phyloP scores from a whole-genome alignment of 2,113 vertebrate genomes.

The Peromyscus californicus region DNA sequence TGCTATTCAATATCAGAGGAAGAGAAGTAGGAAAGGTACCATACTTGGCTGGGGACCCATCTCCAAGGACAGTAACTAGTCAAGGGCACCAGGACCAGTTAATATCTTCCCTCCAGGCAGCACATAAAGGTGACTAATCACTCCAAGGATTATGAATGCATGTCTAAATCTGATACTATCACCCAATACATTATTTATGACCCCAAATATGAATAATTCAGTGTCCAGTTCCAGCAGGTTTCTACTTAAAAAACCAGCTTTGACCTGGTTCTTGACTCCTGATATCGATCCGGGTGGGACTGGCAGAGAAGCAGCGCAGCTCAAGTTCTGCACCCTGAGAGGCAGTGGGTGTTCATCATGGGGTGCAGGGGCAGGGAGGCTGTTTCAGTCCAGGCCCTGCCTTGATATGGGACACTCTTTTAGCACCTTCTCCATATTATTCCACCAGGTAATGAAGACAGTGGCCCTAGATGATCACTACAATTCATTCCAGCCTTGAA shows the following conservation, averaged over 20 bases:
- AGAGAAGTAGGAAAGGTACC: background rate
- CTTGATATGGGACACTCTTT: background rate
- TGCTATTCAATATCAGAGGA: background rate
- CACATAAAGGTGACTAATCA: slow-evolving; percentile 81
- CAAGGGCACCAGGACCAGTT: slow-evolving; percentile 75
- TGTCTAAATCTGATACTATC: slow-evolving; percentile 84
- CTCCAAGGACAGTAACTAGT: slow-evolving; percentile 66
- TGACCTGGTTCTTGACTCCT: slow-evolving; percentile 44
- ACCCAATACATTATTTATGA: slow-evolving; percentile 86
- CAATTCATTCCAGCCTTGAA: background rate
- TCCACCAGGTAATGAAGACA: background rate
- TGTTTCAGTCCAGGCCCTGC: background rate
- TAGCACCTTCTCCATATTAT: background rate
- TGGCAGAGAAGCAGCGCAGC: background rate
- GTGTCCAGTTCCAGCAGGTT: slow-evolving; percentile 81
- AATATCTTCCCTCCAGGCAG: slow-evolving; percentile 80
- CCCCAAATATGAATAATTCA: slow-evolving; percentile 87
- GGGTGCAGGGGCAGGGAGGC: background rate
- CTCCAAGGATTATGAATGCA: slow-evolving; percentile 70
- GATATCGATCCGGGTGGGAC: slow-evolving; percentile 4
- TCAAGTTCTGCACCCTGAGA: background rate
- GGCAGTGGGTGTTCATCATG: background rate
- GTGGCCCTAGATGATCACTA: background rate
- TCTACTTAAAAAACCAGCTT: slow-evolving; percentile 70
- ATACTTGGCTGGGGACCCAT: slow-evolving; percentile 8